Conservation (phyloP, 30 jellyfish, hydroid and myxozoan species). For the Aurelia sp. region DNA sequence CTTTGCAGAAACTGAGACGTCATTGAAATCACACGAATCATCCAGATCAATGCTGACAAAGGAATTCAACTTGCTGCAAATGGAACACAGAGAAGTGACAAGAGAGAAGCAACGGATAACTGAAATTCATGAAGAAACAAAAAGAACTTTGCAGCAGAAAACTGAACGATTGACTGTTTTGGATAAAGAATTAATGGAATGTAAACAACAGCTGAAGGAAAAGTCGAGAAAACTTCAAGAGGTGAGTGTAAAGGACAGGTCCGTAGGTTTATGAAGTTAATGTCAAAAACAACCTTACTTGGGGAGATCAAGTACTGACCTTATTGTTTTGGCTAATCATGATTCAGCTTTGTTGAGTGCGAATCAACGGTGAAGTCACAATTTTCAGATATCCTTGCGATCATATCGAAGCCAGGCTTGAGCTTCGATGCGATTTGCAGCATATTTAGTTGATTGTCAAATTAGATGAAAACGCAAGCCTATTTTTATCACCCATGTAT, state of each 20-base stretch:
- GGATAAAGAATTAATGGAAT: conserved; percentile 47
- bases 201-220: conserved; percentile 50
- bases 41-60: conserved; percentile 44
- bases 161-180: conserved; percentile 9
- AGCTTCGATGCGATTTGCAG: too few relatives aligned
- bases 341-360: too few relatives aligned
- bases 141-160: conserved; percentile 41
- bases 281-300: too few relatives aligned
- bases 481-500: too few relatives aligned
- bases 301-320: too few relatives aligned
- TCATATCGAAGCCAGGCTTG: too few relatives aligned
- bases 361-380: too few relatives aligned
- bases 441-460: too few relatives aligned
- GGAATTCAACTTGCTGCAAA: conserved; percentile 54
- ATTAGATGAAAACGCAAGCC: too few relatives aligned
- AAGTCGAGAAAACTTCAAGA: conserved; percentile 42
- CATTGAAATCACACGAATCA: conserved; percentile 63
- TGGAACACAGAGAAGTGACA: conserved; percentile 54
- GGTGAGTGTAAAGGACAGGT: conserved; percentile 15
- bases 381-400: too few relatives aligned
- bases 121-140: conserved; percentile 48
- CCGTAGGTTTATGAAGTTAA: too few relatives aligned
- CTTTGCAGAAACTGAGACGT: conserved; percentile 67
- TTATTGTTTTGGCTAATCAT: too few relatives aligned
- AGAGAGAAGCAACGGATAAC: conserved; percentile 65